Base-by-base conservation (phyloP, 64 coral and sea anemone species). In the Acropora tenuis region DNA sequence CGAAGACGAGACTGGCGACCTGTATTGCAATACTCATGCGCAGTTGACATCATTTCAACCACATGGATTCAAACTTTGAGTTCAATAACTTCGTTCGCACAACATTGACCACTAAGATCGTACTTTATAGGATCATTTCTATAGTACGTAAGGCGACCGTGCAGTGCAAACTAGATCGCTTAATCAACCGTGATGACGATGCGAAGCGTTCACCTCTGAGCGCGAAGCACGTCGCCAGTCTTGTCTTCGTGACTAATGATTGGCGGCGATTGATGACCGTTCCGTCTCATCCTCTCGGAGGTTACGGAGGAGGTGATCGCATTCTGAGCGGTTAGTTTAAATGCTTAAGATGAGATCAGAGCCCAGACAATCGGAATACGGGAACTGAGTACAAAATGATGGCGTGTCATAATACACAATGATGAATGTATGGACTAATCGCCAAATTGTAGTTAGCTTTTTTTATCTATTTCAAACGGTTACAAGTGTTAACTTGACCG, bases 71-170 rank as follows among this genome's bases (percentile, higher is more conserved):
- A 30, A 30, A 30, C 30, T 30, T 30, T 30, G 30, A 30, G 30
- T 30, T 30, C 30, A 30, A 30, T 30, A 30, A 30, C 30, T 30
- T 30, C 30, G 30, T 30, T 30, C 30, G 30, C 30, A 30, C 30
- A 30, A 30, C 30, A 0, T 30, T 30, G 30, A 30, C 0, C 0
- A 0, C 3, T 0, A 85, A 85, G 82, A 85, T 65, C 82, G 82
- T 85, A 71, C 65, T 85, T 85, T 71, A 45, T 85, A 85, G 82
- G 82, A 85, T 85, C 82, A 85, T 85, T 85, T 85, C 82, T 85
- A 72, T 85, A 85, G 82, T 85, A 85, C 82, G 82, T 58, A 65
- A 71, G 63, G 43, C 82, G 63, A 46, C 82, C 72, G 47, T 85
- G 82, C 48, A 48, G 2, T 65, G 82, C 49, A 85, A 85, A 61